Evolutionary conservation across 1,140 invertebrate genomes (phyloP).

Genomic region (Brachionus asplanchnoidis): DNA sequence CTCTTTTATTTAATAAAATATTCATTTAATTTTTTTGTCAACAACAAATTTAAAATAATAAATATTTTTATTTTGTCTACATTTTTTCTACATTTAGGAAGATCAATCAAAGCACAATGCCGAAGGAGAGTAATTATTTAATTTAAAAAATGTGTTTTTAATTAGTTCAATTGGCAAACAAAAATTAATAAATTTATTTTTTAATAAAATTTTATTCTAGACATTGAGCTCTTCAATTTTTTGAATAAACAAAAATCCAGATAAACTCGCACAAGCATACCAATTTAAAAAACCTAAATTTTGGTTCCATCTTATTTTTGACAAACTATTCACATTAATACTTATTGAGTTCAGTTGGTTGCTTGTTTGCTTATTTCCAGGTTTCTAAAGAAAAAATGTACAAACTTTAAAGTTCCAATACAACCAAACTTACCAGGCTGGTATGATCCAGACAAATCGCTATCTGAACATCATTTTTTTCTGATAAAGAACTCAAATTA

Average conservation of each 20-base stretch:
- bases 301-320: slow-evolving; percentile 35
- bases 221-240: slow-evolving; percentile 10
- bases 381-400: not conserved
- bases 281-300: slow-evolving; percentile 31
- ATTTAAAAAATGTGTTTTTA: not conserved
- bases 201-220: not conserved
- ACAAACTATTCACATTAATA: not conserved
- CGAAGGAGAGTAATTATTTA: not conserved
- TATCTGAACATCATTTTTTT: not conserved
- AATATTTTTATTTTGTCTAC: no score
- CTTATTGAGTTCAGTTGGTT: not conserved
- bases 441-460: not conserved
- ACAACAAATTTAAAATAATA: no score
- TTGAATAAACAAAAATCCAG: slow-evolving; percentile 35
- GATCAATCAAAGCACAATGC: not conserved
- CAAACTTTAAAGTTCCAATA: not conserved
- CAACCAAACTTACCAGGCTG: not conserved
- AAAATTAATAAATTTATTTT: not conserved
- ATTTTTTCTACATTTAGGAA: not conserved
- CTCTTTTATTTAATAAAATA: no score
- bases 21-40: no score
- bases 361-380: not conserved
- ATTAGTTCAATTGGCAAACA: not conserved
- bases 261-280: slow-evolving; percentile 12
- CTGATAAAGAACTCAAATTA: not conserved